phyloP scores from a whole-genome alignment of 2,113 vertebrate species.

The Microcebus tavaratra region DNA sequence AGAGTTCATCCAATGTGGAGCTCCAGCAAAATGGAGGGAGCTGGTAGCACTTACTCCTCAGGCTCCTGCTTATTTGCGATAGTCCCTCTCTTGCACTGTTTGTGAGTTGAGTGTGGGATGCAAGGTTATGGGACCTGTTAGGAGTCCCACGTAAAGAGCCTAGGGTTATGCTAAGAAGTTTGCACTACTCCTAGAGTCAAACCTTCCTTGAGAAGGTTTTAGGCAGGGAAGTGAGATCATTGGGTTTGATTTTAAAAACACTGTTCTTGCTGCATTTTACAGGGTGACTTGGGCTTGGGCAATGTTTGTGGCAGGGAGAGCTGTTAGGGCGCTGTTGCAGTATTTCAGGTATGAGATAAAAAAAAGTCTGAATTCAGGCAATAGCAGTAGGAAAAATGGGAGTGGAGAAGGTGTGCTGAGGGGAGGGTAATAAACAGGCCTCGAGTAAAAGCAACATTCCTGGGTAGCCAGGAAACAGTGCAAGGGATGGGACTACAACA shows the following conservation, averaged over 20 bases:
- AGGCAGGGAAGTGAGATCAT: background rate
- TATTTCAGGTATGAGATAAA: background rate
- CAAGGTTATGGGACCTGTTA: too few relatives aligned
- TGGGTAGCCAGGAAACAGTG: too few relatives aligned
- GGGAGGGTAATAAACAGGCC: background rate
- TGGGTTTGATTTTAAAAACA: background rate
- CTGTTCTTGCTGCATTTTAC: background rate
- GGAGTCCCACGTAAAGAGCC: background rate
- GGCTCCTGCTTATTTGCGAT: background rate
- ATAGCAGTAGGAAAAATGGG: background rate
- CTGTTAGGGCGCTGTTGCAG: background rate
- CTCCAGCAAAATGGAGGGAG: background rate
- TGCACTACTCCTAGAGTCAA: background rate
- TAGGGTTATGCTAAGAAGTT: background rate
- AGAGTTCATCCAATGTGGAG: background rate
- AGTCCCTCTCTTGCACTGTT: background rate
- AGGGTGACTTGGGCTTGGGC: background rate
- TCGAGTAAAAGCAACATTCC: too few relatives aligned
- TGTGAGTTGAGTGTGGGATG: background rate
- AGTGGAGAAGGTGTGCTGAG: too few relatives aligned
- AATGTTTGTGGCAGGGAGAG: background rate
- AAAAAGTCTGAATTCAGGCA: background rate
- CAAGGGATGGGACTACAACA: too few relatives aligned
- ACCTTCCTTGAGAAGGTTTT: background rate
- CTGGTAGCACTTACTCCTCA: background rate